phyloP scores from a whole-genome alignment of 2,888 invertebrate genomes.

The Apocheima hispidaria region DNA sequence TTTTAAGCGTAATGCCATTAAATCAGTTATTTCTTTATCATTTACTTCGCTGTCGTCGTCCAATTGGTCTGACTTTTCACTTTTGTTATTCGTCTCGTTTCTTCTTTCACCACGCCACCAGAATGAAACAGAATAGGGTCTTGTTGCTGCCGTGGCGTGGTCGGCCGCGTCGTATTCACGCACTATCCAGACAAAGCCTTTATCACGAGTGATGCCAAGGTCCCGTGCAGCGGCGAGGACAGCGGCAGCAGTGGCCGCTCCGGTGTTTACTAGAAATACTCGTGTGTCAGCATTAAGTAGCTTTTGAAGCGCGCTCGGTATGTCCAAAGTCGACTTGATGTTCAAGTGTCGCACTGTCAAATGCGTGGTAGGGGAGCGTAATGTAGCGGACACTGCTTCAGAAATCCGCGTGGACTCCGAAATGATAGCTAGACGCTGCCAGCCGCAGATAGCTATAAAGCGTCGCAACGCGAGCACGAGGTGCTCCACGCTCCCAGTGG shows the following conservation, averaged over 20 bases:
- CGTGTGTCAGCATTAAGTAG: not conserved
- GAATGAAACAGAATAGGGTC: no score
- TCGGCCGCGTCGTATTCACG: not conserved
- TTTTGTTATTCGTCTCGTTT: not conserved
- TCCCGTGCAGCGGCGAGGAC: not conserved
- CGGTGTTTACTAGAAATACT: not conserved
- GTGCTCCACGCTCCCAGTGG: no score
- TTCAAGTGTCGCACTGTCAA: not conserved
- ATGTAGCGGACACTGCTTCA: not conserved
- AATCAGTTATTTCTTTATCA: not conserved
- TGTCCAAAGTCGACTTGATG: not conserved
- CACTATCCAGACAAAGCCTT: slow-evolving; percentile 2
- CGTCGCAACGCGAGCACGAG: slow-evolving; percentile 13
- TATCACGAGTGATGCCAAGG: not conserved
- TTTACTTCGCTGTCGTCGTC: not conserved
- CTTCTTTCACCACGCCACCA: no score
- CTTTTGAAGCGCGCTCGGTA: not conserved
- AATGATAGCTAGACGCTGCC: not conserved
- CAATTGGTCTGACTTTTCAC: not conserved
- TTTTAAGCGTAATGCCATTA: no score
- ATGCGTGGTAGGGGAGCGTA: not conserved
- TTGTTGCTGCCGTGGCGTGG: not conserved
- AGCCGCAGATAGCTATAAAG: slow-evolving; percentile 26
- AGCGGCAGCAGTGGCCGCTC: not conserved
- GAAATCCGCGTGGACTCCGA: not conserved